Evolutionary conservation across 1,140 invertebrate species (phyloP).

Genomic region (Trachymyrmex septentrionalis): DNA sequence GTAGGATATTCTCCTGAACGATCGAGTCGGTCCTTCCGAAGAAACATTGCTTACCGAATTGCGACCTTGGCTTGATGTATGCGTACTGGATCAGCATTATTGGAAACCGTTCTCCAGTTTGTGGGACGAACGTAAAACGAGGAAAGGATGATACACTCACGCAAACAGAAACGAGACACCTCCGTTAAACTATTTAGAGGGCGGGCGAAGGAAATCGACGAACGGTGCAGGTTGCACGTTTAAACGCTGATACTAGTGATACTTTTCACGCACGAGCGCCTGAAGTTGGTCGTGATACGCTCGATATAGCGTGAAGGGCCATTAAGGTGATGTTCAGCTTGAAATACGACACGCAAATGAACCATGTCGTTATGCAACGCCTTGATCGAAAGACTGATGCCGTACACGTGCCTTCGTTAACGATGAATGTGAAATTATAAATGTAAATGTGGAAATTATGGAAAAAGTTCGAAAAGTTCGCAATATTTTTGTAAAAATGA

Average conservation of each 20-base stretch:
- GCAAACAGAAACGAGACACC: background rate
- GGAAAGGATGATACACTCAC: slow-evolving; percentile 10
- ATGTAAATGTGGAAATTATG: background rate
- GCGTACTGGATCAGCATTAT: slow-evolving; percentile 88
- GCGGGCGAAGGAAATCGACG: background rate
- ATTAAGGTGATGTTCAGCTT: slow-evolving; percentile 58
- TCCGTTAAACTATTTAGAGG: slow-evolving; percentile 43
- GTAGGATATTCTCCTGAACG: slow-evolving; percentile 90
- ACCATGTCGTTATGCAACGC: background rate
- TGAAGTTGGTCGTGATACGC: slow-evolving; percentile 42
- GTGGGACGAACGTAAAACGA: slow-evolving; percentile 12
- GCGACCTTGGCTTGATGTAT: slow-evolving; percentile 89
- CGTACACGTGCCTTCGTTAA: background rate
- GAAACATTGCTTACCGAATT: slow-evolving; percentile 90
- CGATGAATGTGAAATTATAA: background rate
- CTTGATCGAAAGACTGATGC: background rate
- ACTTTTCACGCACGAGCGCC: slow-evolving; percentile 46
- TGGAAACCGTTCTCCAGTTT: background rate
- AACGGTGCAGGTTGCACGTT: slow-evolving; percentile 24
- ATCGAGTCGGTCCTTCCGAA: slow-evolving; percentile 91
- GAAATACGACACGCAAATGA: slow-evolving; percentile 40
- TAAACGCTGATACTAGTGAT: slow-evolving; percentile 39
- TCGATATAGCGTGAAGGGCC: slow-evolving; percentile 51
- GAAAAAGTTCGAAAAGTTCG: background rate
- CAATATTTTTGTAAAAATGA: background rate